These are phyloP conservation scores for Champsocephalus gunnari DNA, from an alignment of 2,797 vertebrate species.

Conservation along the genomic window DNA sequence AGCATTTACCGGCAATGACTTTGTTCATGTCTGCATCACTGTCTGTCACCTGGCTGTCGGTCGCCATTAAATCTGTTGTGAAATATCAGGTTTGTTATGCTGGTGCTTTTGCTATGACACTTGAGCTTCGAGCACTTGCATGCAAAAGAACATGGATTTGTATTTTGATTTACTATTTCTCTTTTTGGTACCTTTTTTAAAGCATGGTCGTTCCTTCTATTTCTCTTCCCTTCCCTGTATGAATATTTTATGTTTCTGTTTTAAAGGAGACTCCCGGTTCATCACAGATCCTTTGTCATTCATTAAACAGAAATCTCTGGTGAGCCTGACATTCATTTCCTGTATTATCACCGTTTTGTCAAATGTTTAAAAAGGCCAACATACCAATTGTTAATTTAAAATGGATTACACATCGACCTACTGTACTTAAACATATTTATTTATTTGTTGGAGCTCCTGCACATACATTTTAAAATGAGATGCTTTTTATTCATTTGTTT, in stretches of 20 bases:
- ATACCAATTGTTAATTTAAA: background rate
- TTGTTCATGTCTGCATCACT: background rate
- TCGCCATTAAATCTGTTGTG: slow-evolving; percentile 8
- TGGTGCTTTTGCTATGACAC: no score
- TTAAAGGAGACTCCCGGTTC: slow-evolving; percentile 66
- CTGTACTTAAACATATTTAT: background rate
- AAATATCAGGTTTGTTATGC: background rate
- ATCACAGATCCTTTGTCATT: slow-evolving; percentile 45
- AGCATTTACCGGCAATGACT: background rate
- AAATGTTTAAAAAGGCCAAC: background rate
- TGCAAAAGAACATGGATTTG: background rate
- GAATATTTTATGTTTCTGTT: background rate
- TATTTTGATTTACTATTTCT: background rate
- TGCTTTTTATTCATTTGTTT: background rate
- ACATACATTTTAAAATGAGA: background rate
- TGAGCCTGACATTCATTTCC: slow-evolving; percentile 21
- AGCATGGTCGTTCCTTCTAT: background rate
- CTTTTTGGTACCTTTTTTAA: no score
- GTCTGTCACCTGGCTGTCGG: slow-evolving; percentile 20
- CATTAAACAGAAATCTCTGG: slow-evolving; percentile 39
- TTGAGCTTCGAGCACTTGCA: background rate
- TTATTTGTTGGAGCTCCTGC: no score
- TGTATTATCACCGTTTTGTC: background rate
- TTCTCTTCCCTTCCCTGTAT: background rate
- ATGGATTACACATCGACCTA: background rate